Conservation (phyloP, 2,113 vertebrate species). For the Sinocyclocheilus maitianheensis region DNA sequence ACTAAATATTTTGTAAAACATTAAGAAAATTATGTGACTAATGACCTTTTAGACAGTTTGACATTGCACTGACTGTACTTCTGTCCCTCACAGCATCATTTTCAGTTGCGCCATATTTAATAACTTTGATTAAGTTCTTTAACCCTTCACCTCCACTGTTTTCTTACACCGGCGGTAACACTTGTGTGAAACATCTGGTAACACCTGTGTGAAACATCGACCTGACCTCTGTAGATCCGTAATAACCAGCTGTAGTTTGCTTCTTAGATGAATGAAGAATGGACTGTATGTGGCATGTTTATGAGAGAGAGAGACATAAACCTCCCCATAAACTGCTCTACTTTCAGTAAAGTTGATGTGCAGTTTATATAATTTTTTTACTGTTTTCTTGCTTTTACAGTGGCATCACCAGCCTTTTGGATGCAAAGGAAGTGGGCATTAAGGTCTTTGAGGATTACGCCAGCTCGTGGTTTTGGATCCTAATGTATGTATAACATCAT, state of each 20-base stretch:
- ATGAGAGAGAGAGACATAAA: background rate
- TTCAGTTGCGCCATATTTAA: background rate
- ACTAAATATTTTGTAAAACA: background rate
- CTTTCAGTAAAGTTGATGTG: background rate
- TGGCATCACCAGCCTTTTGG: constrained; percentile 81
- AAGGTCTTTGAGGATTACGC: constrained; percentile 95
- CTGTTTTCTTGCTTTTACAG: constrained; percentile 67
- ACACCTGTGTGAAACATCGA: constrained; percentile 21
- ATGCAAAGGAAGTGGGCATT: constrained; percentile 83
- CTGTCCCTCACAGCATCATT: background rate
- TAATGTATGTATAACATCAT: constrained; percentile 76
- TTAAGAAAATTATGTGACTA: background rate
- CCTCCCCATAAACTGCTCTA: constrained; percentile 1
- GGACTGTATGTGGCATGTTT: background rate
- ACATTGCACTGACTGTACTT: background rate
- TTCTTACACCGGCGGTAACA: background rate
- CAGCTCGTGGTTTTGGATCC: constrained; percentile 94
- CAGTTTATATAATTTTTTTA: background rate
- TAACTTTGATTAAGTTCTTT: background rate
- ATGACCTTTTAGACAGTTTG: background rate
- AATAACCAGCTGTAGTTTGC: background rate
- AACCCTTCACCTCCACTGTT: background rate
- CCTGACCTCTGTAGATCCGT: background rate
- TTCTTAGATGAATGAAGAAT: background rate
- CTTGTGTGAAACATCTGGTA: constrained; percentile 1